Evolutionary conservation across 2,888 invertebrate species (phyloP), one percentile per base, ranked within the genome.

Genomic region (Abrostola triplasia): DNA sequence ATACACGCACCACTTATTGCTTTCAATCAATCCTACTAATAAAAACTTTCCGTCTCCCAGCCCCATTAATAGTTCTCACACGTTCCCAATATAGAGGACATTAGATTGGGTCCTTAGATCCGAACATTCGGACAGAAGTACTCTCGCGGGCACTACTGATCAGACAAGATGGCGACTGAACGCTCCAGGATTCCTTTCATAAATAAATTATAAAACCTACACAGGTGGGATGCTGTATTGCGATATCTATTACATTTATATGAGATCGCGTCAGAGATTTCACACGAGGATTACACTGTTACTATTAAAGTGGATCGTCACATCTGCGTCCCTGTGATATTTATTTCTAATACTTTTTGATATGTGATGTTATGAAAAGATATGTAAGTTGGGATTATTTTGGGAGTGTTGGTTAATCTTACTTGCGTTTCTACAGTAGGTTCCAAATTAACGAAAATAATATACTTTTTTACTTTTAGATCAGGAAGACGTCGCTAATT

Each of bases 121-220:
- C 36, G 56, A 36, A 47, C 48, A 35, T 36, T 60, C 13, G n/a
- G 42, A 52, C 36, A 8, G 7, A 48, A 59, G 41, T 12, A 36
- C 13, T 40, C 50, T 58, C 53, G 40, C 40, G 35, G 35, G 53
- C 53, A 44, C 13, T 54, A 51, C 50, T 5, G 9, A 13, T 24
- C 36, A 11, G 12, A 44, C 56, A 64, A 60, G 44, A 64, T 64
- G 60, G 49, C 48, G 49, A 5, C 53, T 4, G n/a, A 8, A 44
- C 37, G 41, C 24, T 41, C 36, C 41, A 36, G 24, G 36, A 58
- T 42, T 53, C 6, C 10, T 36, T 7, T 47, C 41, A 38, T 56
- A 58, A 67, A 64, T 58, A 63, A 44, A 5, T 51, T 52, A 60
- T 52, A 47, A 58, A 4, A 40, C 48, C 44, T 44, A 48, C 42